Conservation (phyloP, 2,888 invertebrate species). For the Chalcis sispes region DNA sequence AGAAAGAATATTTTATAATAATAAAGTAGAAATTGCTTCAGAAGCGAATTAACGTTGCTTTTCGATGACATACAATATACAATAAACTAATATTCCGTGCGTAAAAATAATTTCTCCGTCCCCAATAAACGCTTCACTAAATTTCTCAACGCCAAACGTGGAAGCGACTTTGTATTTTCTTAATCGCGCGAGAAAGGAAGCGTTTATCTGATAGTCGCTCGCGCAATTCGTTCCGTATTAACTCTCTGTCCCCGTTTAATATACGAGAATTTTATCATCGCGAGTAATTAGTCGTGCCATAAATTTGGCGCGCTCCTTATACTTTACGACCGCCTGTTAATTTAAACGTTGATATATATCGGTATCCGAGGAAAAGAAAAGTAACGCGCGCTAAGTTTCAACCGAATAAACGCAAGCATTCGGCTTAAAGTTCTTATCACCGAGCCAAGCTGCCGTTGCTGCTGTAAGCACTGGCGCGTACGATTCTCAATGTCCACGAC, state of each 20-base stretch:
- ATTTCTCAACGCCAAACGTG: background rate
- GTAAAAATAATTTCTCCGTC: too few relatives aligned
- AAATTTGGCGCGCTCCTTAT: conserved; percentile 6
- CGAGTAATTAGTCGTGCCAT: conserved; percentile 46
- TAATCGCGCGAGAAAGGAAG: background rate
- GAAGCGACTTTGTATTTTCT: background rate
- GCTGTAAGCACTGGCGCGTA: background rate
- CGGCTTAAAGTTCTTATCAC: conserved; percentile 52
- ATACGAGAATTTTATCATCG: conserved; percentile 41
- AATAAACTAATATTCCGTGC: too few relatives aligned
- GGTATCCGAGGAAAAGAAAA: background rate
- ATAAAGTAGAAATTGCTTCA: too few relatives aligned
- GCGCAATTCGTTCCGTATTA: conserved; percentile 11
- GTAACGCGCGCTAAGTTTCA: conserved; percentile 16
- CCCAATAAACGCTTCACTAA: too few relatives aligned
- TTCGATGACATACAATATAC: too few relatives aligned
- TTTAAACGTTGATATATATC: conserved; percentile 31
- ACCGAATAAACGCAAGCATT: conserved; percentile 40
- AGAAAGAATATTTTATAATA: too few relatives aligned
- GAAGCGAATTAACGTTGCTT: too few relatives aligned
- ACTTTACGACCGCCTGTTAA: conserved; percentile 19
- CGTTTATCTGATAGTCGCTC: background rate
- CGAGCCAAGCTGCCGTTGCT: background rate
- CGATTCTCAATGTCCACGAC: background rate
- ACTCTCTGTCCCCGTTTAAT: background rate